phyloP scores from a whole-genome alignment of 2,888 invertebrate species.

The Caenorhabditis japonica region DNA sequence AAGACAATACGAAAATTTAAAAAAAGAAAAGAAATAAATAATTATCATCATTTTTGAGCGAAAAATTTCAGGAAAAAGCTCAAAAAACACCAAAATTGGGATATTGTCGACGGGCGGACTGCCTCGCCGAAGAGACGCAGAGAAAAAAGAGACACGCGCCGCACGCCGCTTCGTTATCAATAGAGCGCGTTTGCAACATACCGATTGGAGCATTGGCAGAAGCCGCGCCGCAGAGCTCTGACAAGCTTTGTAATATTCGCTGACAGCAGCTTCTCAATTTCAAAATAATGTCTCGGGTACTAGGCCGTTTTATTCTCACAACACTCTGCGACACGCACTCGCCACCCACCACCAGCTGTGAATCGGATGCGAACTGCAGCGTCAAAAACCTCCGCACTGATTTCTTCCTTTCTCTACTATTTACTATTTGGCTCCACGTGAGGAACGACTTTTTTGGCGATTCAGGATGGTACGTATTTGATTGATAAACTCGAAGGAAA shows the following conservation, averaged over 20 bases:
- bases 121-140: slow-evolving; percentile 43
- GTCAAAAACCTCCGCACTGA: slow-evolving; percentile 8
- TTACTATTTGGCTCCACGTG: slow-evolving; percentile 10
- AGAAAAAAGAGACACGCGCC: slow-evolving; percentile 34
- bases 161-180: slow-evolving; percentile 33
- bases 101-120: slow-evolving; percentile 51
- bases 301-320: slow-evolving; percentile 37
- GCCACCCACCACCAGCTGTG: slow-evolving; percentile 48
- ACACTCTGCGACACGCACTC: slow-evolving; percentile 39
- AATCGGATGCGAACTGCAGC: slow-evolving; percentile 32
- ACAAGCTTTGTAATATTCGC: slow-evolving; percentile 43
- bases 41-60: slow-evolving; percentile 1
- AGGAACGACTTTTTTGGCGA: background rate
- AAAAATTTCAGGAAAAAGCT: slow-evolving; percentile 14
- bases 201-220: background rate
- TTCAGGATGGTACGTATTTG: slow-evolving; percentile 40
- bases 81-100: slow-evolving; percentile 38
- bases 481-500: slow-evolving; percentile 8
- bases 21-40: slow-evolving; percentile 1
- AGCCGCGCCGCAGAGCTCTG: slow-evolving; percentile 1
- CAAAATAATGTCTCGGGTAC: slow-evolving; percentile 53
- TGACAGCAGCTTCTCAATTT: slow-evolving; percentile 52
- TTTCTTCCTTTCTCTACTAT: slow-evolving; percentile 15
- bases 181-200: slow-evolving; percentile 29
- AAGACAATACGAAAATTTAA: too few species aligned